These are phyloP conservation scores for Callionymus lyra DNA, from an alignment of 2,113 vertebrate species.

Conservation along the genomic window DNA sequence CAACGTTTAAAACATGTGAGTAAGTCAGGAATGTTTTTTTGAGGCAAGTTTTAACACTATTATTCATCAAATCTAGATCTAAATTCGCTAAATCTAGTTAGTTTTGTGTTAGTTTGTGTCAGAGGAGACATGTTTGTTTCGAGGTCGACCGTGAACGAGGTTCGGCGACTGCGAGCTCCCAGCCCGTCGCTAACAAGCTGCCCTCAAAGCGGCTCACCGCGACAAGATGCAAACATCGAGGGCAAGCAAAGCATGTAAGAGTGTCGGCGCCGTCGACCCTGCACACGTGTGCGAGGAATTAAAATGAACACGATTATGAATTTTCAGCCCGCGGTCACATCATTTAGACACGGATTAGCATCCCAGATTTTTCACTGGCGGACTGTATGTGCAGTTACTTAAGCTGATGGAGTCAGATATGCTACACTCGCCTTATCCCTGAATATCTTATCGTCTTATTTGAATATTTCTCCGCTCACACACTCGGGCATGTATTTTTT, in stretches of 20 bases:
- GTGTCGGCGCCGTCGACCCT: constrained; percentile 11
- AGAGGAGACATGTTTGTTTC: no score
- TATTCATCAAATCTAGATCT: no score
- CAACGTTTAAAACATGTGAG: no score
- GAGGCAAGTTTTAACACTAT: no score
- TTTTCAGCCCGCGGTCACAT: constrained; percentile 43
- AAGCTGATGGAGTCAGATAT: constrained; percentile 42
- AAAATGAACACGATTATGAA: constrained; percentile 49
- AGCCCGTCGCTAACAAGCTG: no score
- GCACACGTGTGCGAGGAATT: constrained; percentile 34
- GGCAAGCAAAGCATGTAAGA: neutral
- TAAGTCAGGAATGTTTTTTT: no score
- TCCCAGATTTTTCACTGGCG: constrained; percentile 29
- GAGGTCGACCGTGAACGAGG: no score
- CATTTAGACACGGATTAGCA: constrained; percentile 46
- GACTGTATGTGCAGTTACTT: constrained; percentile 29
- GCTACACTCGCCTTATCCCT: constrained; percentile 21
- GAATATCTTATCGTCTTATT: constrained; percentile 38
- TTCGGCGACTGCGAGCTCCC: no score
- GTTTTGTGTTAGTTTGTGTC: no score
- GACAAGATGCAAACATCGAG: no score
- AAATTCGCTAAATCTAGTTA: no score
- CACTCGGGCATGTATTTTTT: constrained; percentile 18
- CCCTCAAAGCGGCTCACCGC: no score
- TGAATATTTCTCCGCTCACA: constrained; percentile 14